Conservation (phyloP, 2,797 vertebrate species). For the Borostomias antarcticus region DNA sequence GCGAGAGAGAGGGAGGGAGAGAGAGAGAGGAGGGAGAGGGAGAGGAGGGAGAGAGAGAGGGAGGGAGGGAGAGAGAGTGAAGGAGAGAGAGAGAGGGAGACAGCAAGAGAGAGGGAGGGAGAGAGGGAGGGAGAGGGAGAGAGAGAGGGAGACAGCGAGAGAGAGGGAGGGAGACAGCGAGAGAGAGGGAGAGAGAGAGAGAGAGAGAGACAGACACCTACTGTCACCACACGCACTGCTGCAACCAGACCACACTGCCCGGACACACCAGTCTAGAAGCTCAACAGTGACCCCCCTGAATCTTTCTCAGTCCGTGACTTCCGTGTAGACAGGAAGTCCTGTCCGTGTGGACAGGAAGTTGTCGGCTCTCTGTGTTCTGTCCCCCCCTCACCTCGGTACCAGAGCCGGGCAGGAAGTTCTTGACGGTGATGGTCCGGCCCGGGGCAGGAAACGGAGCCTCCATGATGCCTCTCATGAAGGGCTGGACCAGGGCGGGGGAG, state of each 20-base stretch:
- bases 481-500: slow-evolving; percentile 96
- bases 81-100: neutral
- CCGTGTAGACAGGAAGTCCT: no score
- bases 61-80: neutral
- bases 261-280: no score
- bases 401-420: slow-evolving; percentile 96
- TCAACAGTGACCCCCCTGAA: no score
- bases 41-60: neutral
- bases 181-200: neutral
- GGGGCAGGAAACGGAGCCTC: slow-evolving; percentile 97
- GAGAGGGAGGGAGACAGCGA: neutral
- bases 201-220: no score
- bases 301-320: no score
- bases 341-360: no score
- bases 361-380: no score
- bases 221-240: no score
- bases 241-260: no score
- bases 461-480: slow-evolving; percentile 98
- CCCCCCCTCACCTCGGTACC: slow-evolving; percentile 94
- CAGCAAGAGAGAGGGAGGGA: neutral
- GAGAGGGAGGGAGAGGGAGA: neutral
- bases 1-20: neutral
- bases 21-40: no score
- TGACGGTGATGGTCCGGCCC: slow-evolving; percentile 91
- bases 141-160: neutral